Evolutionary conservation across 2,797 vertebrate genomes (phyloP), one percentile per base, ranked within the genome.

Genomic region (Centroberyx gerrardi): DNA sequence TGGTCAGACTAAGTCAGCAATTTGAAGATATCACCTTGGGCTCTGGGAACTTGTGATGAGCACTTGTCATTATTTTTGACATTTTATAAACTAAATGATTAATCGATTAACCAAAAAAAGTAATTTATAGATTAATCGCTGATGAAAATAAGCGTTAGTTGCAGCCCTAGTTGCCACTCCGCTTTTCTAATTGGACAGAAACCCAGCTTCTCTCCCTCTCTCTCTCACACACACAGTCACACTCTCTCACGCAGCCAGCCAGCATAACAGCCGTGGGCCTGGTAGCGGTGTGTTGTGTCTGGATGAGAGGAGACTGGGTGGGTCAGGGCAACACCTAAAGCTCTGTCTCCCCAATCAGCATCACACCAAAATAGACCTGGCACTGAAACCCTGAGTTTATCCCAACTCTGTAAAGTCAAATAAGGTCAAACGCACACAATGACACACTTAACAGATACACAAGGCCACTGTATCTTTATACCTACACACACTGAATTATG

Each of bases 351-450:
- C 13, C 49, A n/a, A 22, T 49, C 27, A 38, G 44, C 18, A n/a
- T 62, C 49, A 27, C 6, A 54, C 36, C 7, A 49, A 48, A 40
- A 70, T 17, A 67, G 17, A 60, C 28, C 52, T 28, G 52, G 3
- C 4, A 12, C 38, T 17, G 61, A 12, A 0, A 49, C 17, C 56
- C 40, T 33, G 22, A 22, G 44, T 38, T 69, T 17, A 44, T 40
- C 28, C 52, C 46, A 53, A 58, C 29, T 74, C 66, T 6, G 13
- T 5, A 1, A 66, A 46, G 74, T 63, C 63, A 78, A 13, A 9
- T 14, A 60, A 66, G 51, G 68, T 71, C 55, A 49, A 18, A 68
- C 33, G 51, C 22, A 66, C 58, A 53, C 54, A 65, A 22, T 29
- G 52, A 46, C 51, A 68, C 18, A 53, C 60, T 51, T n/a, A 79